These are phyloP conservation scores for Drosophila picticornis DNA, from an alignment of 2,888 invertebrate genomes.

Conservation along the genomic window DNA sequence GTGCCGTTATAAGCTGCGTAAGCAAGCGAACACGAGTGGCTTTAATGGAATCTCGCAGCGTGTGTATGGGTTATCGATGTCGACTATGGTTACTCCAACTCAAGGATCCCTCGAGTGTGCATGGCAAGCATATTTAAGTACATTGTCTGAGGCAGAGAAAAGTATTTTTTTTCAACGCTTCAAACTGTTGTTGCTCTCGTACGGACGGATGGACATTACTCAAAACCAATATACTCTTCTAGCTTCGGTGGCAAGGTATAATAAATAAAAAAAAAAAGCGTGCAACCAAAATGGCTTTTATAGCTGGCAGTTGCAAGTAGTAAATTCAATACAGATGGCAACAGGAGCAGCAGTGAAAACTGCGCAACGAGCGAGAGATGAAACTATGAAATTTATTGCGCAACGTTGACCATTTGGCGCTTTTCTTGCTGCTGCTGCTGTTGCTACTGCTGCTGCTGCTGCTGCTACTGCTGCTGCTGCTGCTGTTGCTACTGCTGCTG, in stretches of 20 bases:
- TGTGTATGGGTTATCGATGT: not conserved
- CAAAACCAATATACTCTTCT: not conserved
- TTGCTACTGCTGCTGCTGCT: slow-evolving; percentile 18
- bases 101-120: not conserved
- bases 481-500: slow-evolving; percentile 37
- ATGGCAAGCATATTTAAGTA: not conserved
- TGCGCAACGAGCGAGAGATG: slow-evolving; percentile 41
- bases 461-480: slow-evolving; percentile 38
- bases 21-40: not conserved
- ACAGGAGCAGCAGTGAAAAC: slow-evolving; percentile 27
- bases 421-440: slow-evolving; percentile 48
- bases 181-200: not conserved
- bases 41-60: not conserved
- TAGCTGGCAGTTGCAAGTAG: slow-evolving; percentile 56
- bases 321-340: slow-evolving; percentile 54
- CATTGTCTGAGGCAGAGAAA: not conserved
- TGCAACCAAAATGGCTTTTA: slow-evolving; percentile 56
- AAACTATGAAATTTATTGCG: slow-evolving; percentile 63
- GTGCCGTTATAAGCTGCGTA: too few species aligned
- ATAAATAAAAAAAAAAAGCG: slow-evolving; percentile 12
- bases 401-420: slow-evolving; percentile 39
- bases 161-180: not conserved
- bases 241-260: not conserved
- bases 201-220: not conserved
- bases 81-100: not conserved